Conservation (phyloP, 2,888 invertebrate genomes). For the Agriopis leucophaearia region DNA sequence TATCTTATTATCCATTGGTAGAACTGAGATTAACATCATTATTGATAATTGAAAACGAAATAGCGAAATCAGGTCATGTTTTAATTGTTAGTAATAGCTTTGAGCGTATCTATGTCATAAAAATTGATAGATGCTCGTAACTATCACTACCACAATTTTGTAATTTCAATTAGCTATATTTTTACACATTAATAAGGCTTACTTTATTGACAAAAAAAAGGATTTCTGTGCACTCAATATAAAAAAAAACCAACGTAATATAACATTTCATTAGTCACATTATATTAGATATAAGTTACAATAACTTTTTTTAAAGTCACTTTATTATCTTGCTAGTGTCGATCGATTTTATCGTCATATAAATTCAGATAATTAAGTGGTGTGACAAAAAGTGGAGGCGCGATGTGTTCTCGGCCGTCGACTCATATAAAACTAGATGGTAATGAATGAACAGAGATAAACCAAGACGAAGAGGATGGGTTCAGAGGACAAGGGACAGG, state of each 20-base stretch:
- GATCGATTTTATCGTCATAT: constrained; percentile 81
- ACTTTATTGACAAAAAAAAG: too few relatives aligned
- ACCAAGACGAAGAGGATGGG: constrained; percentile 76
- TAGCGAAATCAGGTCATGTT: neutral
- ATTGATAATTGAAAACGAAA: neutral
- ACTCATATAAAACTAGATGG: constrained; percentile 84
- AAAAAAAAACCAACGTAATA: too few relatives aligned
- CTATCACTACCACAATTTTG: too few relatives aligned
- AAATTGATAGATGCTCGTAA: too few relatives aligned
- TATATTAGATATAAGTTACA: too few relatives aligned
- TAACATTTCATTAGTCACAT: too few relatives aligned
- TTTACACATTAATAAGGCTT: too few relatives aligned
- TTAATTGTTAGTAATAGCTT: neutral
- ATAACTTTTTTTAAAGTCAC: constrained; percentile 33
- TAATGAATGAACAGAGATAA: constrained; percentile 86
- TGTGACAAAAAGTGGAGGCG: constrained; percentile 85
- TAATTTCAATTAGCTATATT: too few relatives aligned
- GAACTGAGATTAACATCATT: neutral
- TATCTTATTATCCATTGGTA: constrained; percentile 6
- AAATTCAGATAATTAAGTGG: constrained; percentile 85
- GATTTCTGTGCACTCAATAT: too few relatives aligned
- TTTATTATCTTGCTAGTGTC: constrained; percentile 61
- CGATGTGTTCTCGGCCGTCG: constrained; percentile 84
- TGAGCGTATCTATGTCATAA: neutral
- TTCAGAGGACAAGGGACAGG: constrained; percentile 74